Percentiles rank a stretch among this genome's conserved stretches.
Conservation (phyloP, 2,113 vertebrate species). For the Xiphias gladius region DNA sequence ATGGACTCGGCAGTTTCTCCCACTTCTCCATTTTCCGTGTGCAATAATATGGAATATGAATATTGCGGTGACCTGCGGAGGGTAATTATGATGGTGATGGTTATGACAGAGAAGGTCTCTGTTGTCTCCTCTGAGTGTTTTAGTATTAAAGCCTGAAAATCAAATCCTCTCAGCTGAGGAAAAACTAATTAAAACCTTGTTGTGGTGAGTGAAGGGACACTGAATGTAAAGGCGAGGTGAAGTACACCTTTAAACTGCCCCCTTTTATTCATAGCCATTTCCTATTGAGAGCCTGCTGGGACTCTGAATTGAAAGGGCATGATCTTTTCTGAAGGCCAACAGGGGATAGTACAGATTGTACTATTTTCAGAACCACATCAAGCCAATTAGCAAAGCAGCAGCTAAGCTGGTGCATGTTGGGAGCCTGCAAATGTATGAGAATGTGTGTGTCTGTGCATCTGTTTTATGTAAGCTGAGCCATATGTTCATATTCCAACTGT, state of each 20-base stretch:
- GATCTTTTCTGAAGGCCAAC: conserved; percentile 74
- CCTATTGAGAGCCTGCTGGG: conserved; percentile 66
- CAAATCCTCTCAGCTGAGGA: background rate
- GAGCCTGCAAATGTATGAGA: conserved; percentile 42
- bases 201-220: conserved; percentile 21
- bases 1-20: background rate
- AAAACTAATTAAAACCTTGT: background rate
- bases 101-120: conserved; percentile 1
- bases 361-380: conserved; percentile 80
- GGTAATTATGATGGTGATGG: conserved; percentile 1
- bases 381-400: conserved; percentile 80
- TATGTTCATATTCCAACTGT: conserved; percentile 63
- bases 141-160: background rate
- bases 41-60: background rate
- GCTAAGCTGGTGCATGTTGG: conserved; percentile 74
- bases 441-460: conserved; percentile 46
- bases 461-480: conserved; percentile 57
- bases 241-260: conserved; percentile 60
- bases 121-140: background rate
- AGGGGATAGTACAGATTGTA: conserved; percentile 57
- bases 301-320: conserved; percentile 74
- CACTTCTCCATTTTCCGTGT: background rate
- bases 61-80: conserved; percentile 1
- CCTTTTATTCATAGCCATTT: conserved; percentile 50
- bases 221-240: conserved; percentile 1